These are phyloP conservation scores for Silurus lanzhouensis DNA, from an alignment of 2,797 vertebrate species.

Conservation along the genomic window DNA sequence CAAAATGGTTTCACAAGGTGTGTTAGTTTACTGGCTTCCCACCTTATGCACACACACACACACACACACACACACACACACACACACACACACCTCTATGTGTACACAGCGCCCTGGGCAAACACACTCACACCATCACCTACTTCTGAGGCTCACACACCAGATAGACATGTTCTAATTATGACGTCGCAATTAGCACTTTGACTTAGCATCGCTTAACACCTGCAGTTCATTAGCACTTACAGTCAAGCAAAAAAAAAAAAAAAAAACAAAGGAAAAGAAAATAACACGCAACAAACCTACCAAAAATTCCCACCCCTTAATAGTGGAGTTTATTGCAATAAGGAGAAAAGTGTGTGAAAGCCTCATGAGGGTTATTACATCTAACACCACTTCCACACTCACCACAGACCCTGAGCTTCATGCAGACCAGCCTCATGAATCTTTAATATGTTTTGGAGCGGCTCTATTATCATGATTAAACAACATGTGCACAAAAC, in stretches of 20 bases:
- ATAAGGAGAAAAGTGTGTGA: slow-evolving; percentile 27
- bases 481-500: slow-evolving; percentile 25
- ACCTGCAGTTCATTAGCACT: slow-evolving; percentile 20
- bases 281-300: neutral
- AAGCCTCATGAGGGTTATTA: slow-evolving; percentile 33
- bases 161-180: neutral
- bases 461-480: slow-evolving; percentile 29
- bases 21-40: slow-evolving; percentile 63
- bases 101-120: slow-evolving; percentile 47
- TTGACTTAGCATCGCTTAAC: neutral
- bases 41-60: slow-evolving; percentile 73
- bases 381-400: neutral
- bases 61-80: slow-evolving; percentile 66
- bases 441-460: slow-evolving; percentile 28
- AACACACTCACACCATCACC: slow-evolving; percentile 46
- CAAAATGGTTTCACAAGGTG: slow-evolving; percentile 56
- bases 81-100: slow-evolving; percentile 27
- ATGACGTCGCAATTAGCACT: slow-evolving; percentile 6
- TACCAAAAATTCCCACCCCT: neutral
- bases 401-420: slow-evolving; percentile 31
- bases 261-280: neutral
- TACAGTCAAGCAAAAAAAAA: neutral
- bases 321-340: neutral
- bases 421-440: slow-evolving; percentile 40
- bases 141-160: slow-evolving; percentile 45